Conservation (phyloP, 2,888 invertebrate species). For the Monochamus alternatus region DNA sequence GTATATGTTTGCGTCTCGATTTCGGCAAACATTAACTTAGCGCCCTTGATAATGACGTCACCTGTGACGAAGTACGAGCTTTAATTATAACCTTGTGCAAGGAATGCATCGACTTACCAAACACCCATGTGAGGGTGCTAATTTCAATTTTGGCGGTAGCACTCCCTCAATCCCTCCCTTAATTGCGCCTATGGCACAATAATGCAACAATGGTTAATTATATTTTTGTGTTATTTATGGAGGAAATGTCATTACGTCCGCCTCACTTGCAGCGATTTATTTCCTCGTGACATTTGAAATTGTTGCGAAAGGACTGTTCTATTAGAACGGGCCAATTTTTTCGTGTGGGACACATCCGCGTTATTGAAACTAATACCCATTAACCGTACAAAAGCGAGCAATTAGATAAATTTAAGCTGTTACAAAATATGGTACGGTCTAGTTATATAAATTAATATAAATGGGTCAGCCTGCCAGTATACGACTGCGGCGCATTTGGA, state of each 20-base stretch:
- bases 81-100: no score
- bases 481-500: no score
- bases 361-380: constrained; percentile 6
- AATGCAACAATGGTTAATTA: neutral
- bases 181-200: neutral
- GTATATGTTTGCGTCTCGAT: no score
- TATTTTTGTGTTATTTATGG: neutral
- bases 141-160: no score
- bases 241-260: neutral
- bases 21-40: no score
- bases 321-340: constrained; percentile 3
- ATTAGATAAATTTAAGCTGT: constrained; percentile 32
- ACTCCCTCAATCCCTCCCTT: neutral
- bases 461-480: constrained; percentile 7
- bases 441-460: constrained; percentile 29
- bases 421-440: constrained; percentile 19
- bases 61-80: no score
- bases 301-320: neutral
- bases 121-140: no score
- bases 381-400: constrained; percentile 22
- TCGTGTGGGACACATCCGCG: neutral
- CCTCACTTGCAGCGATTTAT: neutral
- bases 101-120: no score
- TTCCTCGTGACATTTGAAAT: neutral
- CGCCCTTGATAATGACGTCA: no score